phyloP scores from a whole-genome alignment of 2,888 invertebrate genomes.

The Philaethria dido region DNA sequence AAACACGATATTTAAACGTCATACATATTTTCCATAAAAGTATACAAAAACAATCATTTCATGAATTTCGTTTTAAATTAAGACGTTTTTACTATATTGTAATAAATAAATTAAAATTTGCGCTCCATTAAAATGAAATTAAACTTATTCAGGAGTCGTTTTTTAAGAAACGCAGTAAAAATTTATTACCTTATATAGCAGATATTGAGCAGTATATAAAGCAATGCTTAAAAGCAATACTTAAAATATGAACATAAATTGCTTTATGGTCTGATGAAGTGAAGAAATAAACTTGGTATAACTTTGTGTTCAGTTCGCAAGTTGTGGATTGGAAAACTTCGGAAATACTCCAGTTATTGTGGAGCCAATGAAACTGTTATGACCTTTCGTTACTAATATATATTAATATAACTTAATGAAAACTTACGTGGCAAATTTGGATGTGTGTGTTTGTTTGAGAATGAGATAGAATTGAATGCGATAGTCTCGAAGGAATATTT shows the following conservation, averaged over 20 bases:
- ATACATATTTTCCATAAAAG: conserved; percentile 1
- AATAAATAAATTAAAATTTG: not conserved
- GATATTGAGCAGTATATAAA: not conserved
- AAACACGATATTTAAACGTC: conserved; percentile 1
- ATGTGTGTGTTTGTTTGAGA: too few species aligned
- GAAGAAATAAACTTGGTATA: conserved; percentile 22
- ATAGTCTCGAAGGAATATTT: too few species aligned
- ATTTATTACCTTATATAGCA: not conserved
- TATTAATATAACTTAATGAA: not conserved
- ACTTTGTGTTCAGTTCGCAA: conserved; percentile 25
- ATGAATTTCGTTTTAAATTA: not conserved
- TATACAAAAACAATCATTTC: not conserved
- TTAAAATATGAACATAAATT: conserved; percentile 15
- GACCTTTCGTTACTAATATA: conserved; percentile 21
- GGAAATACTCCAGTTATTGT: conserved; percentile 24
- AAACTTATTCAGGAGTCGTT: not conserved
- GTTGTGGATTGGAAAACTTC: conserved; percentile 31
- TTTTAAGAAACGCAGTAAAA: not conserved
- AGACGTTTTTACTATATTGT: not conserved
- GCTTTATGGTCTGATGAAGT: conserved; percentile 24
- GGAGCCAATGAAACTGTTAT: conserved; percentile 26
- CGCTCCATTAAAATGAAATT: not conserved
- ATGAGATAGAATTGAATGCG: too few species aligned
- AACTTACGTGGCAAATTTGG: too few species aligned
- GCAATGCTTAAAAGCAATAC: not conserved